A percentile compares a stretch with the other conserved stretches of the same genome.
Conservation (phyloP, 2,797 vertebrate species). For the Gambelia wislizenii region DNA sequence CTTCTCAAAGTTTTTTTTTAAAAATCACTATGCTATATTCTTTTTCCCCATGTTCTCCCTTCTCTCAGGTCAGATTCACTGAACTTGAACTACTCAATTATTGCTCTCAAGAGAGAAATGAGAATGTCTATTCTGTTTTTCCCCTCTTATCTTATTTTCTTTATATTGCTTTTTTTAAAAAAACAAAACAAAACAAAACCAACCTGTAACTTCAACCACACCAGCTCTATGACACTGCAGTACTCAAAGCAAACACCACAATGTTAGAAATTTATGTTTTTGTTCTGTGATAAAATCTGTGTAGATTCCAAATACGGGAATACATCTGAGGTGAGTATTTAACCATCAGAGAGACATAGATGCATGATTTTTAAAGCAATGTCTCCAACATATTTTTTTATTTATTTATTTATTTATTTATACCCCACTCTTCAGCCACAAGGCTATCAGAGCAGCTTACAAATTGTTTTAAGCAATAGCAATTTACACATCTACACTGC, state of each 20-base stretch:
- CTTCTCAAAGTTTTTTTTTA: slow-evolving; percentile 23
- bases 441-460: no score
- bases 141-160: slow-evolving; percentile 23
- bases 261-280: slow-evolving; percentile 11
- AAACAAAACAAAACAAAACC: no score
- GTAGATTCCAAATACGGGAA: not conserved
- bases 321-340: slow-evolving; percentile 13
- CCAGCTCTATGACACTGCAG: not conserved
- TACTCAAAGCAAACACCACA: not conserved
- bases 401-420: no score
- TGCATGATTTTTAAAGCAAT: not conserved
- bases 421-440: no score
- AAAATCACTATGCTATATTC: not conserved
- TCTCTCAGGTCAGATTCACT: not conserved
- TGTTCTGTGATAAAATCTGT: not conserved
- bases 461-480: no score
- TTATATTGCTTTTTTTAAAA: slow-evolving; percentile 14
- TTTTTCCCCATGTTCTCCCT: not conserved
- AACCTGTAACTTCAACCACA: slow-evolving; percentile 11
- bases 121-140: slow-evolving; percentile 24
- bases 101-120: not conserved
- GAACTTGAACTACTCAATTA: slow-evolving; percentile 30
- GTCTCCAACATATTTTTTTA: not conserved
- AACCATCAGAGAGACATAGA: slow-evolving; percentile 6
- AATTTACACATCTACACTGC: no score